phyloP scores from a whole-genome alignment of 2,888 invertebrate species.

The Thelaira solivaga region DNA sequence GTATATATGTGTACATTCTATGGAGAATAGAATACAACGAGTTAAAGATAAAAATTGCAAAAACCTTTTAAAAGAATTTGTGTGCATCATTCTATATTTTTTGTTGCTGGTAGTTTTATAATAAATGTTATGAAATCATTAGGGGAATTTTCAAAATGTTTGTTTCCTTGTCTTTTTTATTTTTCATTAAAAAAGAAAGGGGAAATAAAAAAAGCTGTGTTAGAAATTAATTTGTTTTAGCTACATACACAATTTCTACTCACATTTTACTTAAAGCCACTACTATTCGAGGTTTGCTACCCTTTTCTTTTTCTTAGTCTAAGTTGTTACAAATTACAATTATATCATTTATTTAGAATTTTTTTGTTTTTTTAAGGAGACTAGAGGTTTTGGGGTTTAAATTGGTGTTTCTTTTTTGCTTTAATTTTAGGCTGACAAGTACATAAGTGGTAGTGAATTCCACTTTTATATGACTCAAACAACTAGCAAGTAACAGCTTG shows the following conservation, averaged over 20 bases:
- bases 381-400: constrained; percentile 33
- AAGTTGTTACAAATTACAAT: constrained; percentile 44
- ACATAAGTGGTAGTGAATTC: neutral
- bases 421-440: neutral
- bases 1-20: neutral
- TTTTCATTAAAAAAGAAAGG: neutral
- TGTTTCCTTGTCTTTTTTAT: constrained; percentile 3
- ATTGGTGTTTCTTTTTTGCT: no score
- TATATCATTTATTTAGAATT: no score
- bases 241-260: constrained; percentile 34
- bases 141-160: constrained; percentile 26
- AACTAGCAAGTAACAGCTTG: constrained; percentile 51
- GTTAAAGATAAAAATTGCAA: constrained; percentile 7
- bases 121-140: constrained; percentile 45
- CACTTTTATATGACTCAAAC: neutral
- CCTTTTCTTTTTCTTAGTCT: constrained; percentile 15
- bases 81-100: neutral
- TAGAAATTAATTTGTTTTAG: constrained; percentile 56
- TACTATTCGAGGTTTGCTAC: constrained; percentile 44
- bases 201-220: neutral
- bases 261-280: constrained; percentile 35
- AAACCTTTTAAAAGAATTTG: constrained; percentile 10
- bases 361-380: neutral
- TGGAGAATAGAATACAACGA: constrained; percentile 1
- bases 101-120: neutral